Percentiles rank a stretch among this genome's conserved stretches.
These are phyloP conservation scores for Bubo scandiacus DNA, from an alignment of 2,113 vertebrate genomes.

Conservation along the genomic window DNA sequence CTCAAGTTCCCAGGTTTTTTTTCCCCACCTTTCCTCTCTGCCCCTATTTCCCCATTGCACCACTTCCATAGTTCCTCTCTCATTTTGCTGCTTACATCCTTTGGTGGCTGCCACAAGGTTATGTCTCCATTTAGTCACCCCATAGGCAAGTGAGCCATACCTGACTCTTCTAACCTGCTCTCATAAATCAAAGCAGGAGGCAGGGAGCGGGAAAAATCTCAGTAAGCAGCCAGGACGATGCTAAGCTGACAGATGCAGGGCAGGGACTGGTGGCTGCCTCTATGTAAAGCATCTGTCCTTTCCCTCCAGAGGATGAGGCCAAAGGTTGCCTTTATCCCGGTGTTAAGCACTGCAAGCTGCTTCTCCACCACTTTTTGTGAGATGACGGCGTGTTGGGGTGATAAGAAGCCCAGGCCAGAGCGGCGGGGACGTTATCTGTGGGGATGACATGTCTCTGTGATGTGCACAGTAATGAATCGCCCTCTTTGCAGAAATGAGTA, in stretches of 20 bases:
- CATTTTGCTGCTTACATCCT: background rate
- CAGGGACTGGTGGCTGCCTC: background rate
- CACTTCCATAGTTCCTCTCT: background rate
- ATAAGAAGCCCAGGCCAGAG: background rate
- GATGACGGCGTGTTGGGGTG: background rate
- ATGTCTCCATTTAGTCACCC: background rate
- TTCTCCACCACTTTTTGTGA: background rate
- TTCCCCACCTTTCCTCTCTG: background rate
- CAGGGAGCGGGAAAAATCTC: background rate
- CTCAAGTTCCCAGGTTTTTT: background rate
- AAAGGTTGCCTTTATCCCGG: background rate
- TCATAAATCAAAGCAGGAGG: constrained; percentile 5
- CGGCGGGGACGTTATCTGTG: constrained; percentile 15
- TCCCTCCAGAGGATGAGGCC: background rate
- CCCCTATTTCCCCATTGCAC: background rate
- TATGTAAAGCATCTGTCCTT: background rate
- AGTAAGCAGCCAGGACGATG: background rate
- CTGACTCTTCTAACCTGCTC: background rate
- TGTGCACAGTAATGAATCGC: constrained; percentile 57
- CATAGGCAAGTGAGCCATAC: background rate
- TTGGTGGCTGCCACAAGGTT: background rate
- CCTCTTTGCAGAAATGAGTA: constrained; percentile 69
- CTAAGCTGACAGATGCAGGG: background rate
- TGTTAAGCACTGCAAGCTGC: background rate
- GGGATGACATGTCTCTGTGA: constrained; percentile 15